These are phyloP conservation scores for Pheosia gnoma DNA, from an alignment of 2,888 invertebrate species.

Conservation along the genomic window DNA sequence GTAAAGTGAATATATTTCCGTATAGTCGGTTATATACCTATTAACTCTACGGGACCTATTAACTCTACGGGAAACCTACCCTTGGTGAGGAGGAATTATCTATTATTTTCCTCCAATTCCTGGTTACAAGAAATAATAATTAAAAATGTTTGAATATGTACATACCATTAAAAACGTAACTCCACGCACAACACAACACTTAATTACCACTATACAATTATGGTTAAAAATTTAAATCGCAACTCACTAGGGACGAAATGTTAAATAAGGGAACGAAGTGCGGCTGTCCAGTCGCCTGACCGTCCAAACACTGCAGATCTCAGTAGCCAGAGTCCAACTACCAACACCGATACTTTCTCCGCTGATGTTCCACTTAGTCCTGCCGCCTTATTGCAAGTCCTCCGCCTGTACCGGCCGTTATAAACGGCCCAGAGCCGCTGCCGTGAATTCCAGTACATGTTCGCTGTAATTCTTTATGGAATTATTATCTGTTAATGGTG, in stretches of 20 bases:
- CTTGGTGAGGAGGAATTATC: no score
- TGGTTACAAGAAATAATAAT: no score
- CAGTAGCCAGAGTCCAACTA: slow-evolving; percentile 57
- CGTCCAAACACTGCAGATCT: slow-evolving; percentile 32
- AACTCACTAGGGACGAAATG: slow-evolving; percentile 31
- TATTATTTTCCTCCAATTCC: no score
- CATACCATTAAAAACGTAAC: slow-evolving; percentile 23
- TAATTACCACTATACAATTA: slow-evolving; percentile 12
- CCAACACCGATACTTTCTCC: slow-evolving; percentile 76
- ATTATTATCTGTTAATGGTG: slow-evolving; percentile 67
- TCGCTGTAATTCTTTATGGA: slow-evolving; percentile 59
- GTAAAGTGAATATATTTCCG: no score
- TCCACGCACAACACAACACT: slow-evolving; percentile 28
- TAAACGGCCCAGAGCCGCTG: slow-evolving; percentile 55
- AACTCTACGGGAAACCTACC: no score
- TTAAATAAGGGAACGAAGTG: slow-evolving; percentile 28
- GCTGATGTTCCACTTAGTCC: slow-evolving; percentile 68
- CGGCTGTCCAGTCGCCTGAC: slow-evolving; percentile 35
- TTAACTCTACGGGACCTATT: no score
- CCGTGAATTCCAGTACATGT: slow-evolving; percentile 69
- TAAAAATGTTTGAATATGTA: not conserved
- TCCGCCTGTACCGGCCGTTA: slow-evolving; percentile 61
- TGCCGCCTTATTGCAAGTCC: slow-evolving; percentile 59
- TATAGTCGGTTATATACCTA: no score
- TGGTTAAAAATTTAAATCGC: slow-evolving; percentile 27